These are phyloP conservation scores for Himalopsyche anomala DNA, from an alignment of 2,888 invertebrate genomes.

Conservation along the genomic window DNA sequence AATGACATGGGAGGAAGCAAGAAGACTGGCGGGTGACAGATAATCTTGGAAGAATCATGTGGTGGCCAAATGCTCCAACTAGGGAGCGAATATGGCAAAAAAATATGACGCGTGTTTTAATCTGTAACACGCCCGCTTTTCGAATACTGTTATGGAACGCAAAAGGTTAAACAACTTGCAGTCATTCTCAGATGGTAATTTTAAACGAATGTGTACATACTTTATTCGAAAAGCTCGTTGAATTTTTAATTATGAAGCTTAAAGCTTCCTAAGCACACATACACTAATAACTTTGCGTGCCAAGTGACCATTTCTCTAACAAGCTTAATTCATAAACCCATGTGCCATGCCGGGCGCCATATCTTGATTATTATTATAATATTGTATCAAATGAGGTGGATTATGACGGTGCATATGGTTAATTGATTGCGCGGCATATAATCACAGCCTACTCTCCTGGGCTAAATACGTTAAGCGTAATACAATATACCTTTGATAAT, in stretches of 20 bases:
- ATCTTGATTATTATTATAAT: slow-evolving; percentile 43
- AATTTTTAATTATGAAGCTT: slow-evolving; percentile 44
- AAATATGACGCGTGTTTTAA: neutral
- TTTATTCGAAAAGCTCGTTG: slow-evolving; percentile 43
- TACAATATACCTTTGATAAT: neutral
- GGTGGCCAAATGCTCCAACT: no score
- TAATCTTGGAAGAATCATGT: no score
- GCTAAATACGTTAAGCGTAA: slow-evolving; percentile 20
- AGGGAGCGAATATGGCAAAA: no score
- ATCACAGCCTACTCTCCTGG: neutral
- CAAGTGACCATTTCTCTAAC: slow-evolving; percentile 50
- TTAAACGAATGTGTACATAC: slow-evolving; percentile 29
- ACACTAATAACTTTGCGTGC: slow-evolving; percentile 51
- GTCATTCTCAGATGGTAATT: neutral
- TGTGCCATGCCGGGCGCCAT: slow-evolving; percentile 32
- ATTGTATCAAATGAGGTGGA: slow-evolving; percentile 36
- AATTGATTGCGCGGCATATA: slow-evolving; percentile 38
- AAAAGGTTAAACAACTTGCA: slow-evolving; percentile 21
- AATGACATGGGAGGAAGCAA: no score
- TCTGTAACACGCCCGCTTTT: neutral
- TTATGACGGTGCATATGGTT: slow-evolving; percentile 42
- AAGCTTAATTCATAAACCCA: slow-evolving; percentile 53
- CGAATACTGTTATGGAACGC: neutral
- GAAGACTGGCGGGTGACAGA: no score
- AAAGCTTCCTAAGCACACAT: slow-evolving; percentile 20